A percentile compares a stretch with the other conserved stretches of the same genome.
These are phyloP conservation scores for Neogobius melanostomus DNA, from an alignment of 2,113 vertebrate species.

Conservation along the genomic window DNA sequence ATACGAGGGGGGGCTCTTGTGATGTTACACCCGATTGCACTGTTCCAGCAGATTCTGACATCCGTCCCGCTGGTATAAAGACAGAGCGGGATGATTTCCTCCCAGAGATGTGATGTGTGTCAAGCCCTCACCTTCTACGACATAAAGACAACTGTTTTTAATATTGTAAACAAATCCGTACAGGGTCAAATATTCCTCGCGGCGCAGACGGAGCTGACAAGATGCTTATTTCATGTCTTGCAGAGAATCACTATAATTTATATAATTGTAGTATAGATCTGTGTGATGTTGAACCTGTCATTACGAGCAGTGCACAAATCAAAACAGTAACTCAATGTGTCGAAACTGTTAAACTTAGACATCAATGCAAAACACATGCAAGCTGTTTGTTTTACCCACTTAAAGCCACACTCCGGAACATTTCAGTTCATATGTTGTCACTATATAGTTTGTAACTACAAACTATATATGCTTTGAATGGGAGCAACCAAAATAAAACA, in stretches of 20 bases:
- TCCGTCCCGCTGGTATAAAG: constrained; percentile 60
- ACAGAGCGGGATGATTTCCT: constrained; percentile 45
- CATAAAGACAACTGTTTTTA: constrained; percentile 1
- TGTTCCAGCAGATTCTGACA: constrained; percentile 53
- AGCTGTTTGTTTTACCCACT: neutral
- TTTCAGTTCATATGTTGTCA: too few relatives aligned
- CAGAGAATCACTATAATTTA: neutral
- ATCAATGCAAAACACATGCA: neutral
- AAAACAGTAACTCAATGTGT: neutral
- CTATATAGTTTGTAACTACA: too few relatives aligned
- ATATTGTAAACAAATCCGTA: constrained; percentile 17
- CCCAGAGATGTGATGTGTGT: constrained; percentile 34
- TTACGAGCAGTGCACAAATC: constrained; percentile 2
- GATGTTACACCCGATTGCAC: constrained; percentile 66
- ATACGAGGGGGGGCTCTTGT: constrained; percentile 33
- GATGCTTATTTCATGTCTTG: neutral
- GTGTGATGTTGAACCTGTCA: neutral
- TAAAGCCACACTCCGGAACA: too few relatives aligned
- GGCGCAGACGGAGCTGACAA: constrained; percentile 2
- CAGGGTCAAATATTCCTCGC: constrained; percentile 16
- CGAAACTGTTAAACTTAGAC: neutral
- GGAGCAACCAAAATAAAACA: too few relatives aligned
- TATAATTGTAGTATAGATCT: neutral
- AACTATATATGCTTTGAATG: too few relatives aligned
- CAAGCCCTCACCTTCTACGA: constrained; percentile 17